phyloP scores from a whole-genome alignment of 92 coral and sea anemone species.

The Epizoanthus scotinus region DNA sequence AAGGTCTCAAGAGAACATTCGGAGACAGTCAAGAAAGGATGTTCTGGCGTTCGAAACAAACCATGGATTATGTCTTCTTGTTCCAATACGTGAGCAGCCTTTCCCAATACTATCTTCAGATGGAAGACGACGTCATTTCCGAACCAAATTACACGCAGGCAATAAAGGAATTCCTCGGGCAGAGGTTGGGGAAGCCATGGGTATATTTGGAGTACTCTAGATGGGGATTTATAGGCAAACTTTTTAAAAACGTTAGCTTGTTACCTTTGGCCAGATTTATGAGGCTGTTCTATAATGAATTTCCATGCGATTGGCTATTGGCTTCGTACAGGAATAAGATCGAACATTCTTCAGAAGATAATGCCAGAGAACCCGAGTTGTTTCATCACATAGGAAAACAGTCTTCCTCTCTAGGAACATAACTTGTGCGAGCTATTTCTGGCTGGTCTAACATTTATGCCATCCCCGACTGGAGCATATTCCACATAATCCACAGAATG shows the following conservation, averaged over 20 bases:
- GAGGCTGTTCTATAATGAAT: constrained; percentile 68
- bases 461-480: no score
- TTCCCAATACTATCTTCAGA: constrained; percentile 83
- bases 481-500: no score
- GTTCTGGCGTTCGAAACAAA: constrained; percentile 95
- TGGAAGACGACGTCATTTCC: constrained; percentile 90
- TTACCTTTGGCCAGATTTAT: constrained; percentile 58
- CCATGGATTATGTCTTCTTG: constrained; percentile 82
- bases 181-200: constrained; percentile 51
- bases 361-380: constrained; percentile 11
- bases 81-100: constrained; percentile 74
- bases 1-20: constrained; percentile 59
- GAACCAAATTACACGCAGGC: constrained; percentile 53
- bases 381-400: constrained; percentile 28
- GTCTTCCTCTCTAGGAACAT: constrained; percentile 32
- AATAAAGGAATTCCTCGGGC: constrained; percentile 63
- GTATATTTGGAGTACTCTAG: constrained; percentile 47
- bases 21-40: constrained; percentile 69
- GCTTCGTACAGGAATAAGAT: neutral
- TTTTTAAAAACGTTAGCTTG: constrained; percentile 63
- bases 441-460: no score
- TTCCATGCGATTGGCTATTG: constrained; percentile 24
- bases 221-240: constrained; percentile 92
- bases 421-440: no score
- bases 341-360: constrained; percentile 6